Percentiles rank a stretch among this genome's conserved stretches.
phyloP scores from a whole-genome alignment of 2,797 vertebrate genomes.

The Pipistrellus nathusii region DNA sequence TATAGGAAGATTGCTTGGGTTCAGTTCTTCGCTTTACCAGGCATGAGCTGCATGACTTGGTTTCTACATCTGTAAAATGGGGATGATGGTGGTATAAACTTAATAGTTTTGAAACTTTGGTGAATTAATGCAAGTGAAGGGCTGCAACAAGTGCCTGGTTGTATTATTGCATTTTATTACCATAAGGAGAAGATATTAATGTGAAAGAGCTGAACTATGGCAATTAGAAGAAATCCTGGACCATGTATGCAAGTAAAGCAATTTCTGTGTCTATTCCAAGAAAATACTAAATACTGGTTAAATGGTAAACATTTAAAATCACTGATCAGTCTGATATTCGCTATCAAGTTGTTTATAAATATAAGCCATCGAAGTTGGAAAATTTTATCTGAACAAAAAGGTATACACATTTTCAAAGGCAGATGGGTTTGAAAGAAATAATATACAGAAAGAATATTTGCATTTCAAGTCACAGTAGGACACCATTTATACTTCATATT shows the following conservation, averaged over 20 bases:
- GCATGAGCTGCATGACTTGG: not conserved
- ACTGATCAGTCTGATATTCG: not conserved
- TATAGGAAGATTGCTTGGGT: not conserved
- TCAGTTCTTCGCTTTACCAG: not conserved
- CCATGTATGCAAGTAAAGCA: not conserved
- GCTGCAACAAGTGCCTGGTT: not conserved
- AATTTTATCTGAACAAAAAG: constrained; percentile 25
- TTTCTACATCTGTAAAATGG: not conserved
- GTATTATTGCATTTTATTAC: not conserved
- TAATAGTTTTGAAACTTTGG: not conserved
- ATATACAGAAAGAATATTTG: constrained; percentile 16
- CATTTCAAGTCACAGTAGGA: constrained; percentile 35
- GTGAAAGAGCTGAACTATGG: not conserved
- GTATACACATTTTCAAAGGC: constrained; percentile 22
- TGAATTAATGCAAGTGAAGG: not conserved
- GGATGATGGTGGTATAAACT: not conserved
- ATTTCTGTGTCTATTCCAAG: not conserved
- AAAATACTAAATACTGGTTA: not conserved
- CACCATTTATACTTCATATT: constrained; percentile 47
- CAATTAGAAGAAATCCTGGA: not conserved
- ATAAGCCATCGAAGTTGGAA: not conserved
- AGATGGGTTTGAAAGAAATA: not conserved
- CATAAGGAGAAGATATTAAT: not conserved
- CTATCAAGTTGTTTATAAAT: constrained; percentile 10
- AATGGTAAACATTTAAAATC: not conserved